Percentiles rank a stretch among this genome's conserved stretches.
Evolutionary conservation across 2,797 vertebrate species (phyloP).

Genomic region (Danio jaintianensis): DNA sequence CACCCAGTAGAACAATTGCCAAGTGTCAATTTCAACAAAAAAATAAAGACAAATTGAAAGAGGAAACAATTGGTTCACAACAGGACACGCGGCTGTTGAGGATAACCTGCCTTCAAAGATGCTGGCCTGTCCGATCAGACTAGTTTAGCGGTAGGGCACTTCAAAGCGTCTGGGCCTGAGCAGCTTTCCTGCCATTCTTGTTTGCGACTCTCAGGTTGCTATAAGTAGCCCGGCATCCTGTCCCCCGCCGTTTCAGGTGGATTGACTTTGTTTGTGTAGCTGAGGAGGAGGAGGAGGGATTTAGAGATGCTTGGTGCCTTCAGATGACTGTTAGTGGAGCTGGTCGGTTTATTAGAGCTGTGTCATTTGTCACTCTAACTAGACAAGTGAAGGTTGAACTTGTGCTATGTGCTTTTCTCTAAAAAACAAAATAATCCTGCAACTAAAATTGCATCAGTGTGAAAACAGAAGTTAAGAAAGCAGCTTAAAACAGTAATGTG

Average conservation of each 20-base stretch:
- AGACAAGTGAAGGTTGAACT: constrained; percentile 21
- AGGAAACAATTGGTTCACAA: constrained; percentile 98
- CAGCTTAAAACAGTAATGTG: too few relatives aligned
- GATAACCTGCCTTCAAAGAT: constrained; percentile 98
- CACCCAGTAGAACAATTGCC: constrained; percentile 77
- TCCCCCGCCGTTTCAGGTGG: constrained; percentile 95
- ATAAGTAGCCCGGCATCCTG: constrained; percentile 99
- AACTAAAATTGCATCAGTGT: too few relatives aligned
- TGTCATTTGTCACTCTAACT: constrained; percentile 72
- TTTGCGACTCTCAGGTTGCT: constrained; percentile 87
- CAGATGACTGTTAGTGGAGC: constrained; percentile 77
- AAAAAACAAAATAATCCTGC: too few relatives aligned
- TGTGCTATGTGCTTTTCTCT: too few relatives aligned
- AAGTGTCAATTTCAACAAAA: constrained; percentile 88
- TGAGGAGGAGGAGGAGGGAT: constrained; percentile 75
- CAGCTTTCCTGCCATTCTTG: constrained; percentile 99
- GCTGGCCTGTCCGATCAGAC: constrained; percentile 85
- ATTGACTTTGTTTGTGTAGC: constrained; percentile 92
- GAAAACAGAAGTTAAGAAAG: too few relatives aligned
- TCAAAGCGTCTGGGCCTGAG: constrained; percentile 83
- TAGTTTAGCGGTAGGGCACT: constrained; percentile 94
- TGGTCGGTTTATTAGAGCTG: constrained; percentile 83
- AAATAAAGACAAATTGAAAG: constrained; percentile 87
- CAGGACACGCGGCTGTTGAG: constrained; percentile 87
- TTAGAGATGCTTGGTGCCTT: constrained; percentile 78